Evolutionary conservation across 2,888 invertebrate genomes (phyloP).

Genomic region (Agrochola macilenta): DNA sequence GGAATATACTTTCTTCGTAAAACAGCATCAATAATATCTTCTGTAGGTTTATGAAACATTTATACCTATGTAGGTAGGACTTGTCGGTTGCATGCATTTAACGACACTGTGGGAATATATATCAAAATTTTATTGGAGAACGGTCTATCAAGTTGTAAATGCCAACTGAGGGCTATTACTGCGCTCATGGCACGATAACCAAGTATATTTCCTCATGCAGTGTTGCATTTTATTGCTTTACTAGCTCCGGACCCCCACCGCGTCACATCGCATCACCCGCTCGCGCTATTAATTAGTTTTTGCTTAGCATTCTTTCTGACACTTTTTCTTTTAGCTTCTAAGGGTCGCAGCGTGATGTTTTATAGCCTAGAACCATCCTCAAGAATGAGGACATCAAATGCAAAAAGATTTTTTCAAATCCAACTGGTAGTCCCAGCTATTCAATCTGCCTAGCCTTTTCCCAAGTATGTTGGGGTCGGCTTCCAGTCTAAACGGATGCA

Average conservation of each 20-base stretch:
- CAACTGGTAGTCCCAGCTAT: background rate
- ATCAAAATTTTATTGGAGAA: slow-evolving; percentile 35
- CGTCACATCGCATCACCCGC: background rate
- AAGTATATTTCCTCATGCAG: slow-evolving; percentile 24
- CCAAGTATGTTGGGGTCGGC: too few species aligned
- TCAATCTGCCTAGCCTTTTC: too few species aligned
- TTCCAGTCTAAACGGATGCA: too few species aligned
- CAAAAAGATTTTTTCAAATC: too few species aligned
- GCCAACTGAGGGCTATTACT: slow-evolving; percentile 27
- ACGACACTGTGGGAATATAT: slow-evolving; percentile 23
- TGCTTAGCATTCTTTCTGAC: too few species aligned
- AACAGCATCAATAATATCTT: background rate
- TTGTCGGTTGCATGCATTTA: slow-evolving; percentile 30
- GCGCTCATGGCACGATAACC: slow-evolving; percentile 10
- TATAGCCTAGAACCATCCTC: background rate
- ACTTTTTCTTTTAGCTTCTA: too few species aligned
- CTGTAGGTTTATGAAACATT: background rate
- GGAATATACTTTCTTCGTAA: background rate
- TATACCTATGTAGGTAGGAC: background rate
- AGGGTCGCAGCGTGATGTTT: background rate
- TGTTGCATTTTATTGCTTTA: slow-evolving; percentile 27
- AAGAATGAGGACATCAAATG: background rate
- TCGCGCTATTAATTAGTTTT: too few species aligned
- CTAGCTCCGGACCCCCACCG: background rate
- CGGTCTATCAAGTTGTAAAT: slow-evolving; percentile 41